These are phyloP conservation scores for Xiphophorus hellerii DNA, from an alignment of 2,113 vertebrate species.

Conservation along the genomic window DNA sequence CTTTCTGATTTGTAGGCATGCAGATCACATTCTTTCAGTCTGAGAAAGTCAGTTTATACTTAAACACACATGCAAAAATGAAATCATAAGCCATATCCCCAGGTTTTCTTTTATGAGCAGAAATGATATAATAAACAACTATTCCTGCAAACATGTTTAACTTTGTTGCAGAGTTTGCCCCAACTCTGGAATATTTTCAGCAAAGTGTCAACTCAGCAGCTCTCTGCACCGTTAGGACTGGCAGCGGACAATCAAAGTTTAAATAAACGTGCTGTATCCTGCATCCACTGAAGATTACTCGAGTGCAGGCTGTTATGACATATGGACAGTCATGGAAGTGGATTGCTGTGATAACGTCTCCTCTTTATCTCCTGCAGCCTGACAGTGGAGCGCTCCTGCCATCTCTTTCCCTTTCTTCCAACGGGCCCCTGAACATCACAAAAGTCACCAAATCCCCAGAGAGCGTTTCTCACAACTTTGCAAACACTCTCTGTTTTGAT, in stretches of 20 bases:
- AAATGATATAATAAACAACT: background rate
- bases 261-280: constrained; percentile 14
- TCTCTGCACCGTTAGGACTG: background rate
- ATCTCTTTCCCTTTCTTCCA: constrained; percentile 44
- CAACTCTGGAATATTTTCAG: background rate
- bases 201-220: background rate
- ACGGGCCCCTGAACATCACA: constrained; percentile 54
- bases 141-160: background rate
- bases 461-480: constrained; percentile 77
- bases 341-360: constrained; percentile 48
- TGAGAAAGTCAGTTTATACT: no score
- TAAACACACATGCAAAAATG: no score
- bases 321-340: constrained; percentile 11
- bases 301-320: constrained; percentile 16
- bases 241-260: constrained; percentile 2
- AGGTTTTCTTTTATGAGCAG: no score
- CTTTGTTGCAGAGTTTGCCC: background rate
- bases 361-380: constrained; percentile 57
- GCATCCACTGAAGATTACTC: constrained; percentile 21
- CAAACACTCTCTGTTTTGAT: constrained; percentile 71
- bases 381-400: constrained; percentile 52
- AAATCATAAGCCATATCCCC: no score
- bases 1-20: no score
- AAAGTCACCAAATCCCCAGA: constrained; percentile 71
- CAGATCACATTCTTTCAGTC: no score